Evolutionary conservation across 2,797 vertebrate genomes (phyloP), one percentile per base, ranked within the genome.

Genomic region (Rhyacichthys aspro): DNA sequence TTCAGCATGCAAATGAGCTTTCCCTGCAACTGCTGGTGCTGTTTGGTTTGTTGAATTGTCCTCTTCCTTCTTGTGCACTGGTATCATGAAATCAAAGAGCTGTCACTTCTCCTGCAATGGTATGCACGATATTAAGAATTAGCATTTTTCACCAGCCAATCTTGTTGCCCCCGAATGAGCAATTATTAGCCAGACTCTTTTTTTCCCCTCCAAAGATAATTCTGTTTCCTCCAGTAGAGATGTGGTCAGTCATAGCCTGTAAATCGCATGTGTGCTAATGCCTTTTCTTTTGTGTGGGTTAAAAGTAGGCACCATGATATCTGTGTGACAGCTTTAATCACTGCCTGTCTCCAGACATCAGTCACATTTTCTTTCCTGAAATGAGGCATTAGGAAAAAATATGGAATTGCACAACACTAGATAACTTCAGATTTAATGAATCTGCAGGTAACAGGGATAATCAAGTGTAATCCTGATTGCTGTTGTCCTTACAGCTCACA

Each of bases 1-100:
- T 89, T 86, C 84, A 84, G 84, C 82, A 88, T 89, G 87, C 83
- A 90, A 92, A 92, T 91, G 16, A 88, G 83, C 59, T 82, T 89
- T 89, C 66, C 82, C 72, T 79, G 70, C 64, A 67, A 75, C 74
- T 74, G 78, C 77, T 76, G 67, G 67, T 76, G 70, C 78, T 77
- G 70, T 76, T 78, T 56, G 39, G 76, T 78, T 86, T 81, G 49
- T 63, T 76, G 69, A 83, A 78, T 75, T 54, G 38, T 67, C 61
- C 72, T 68, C 78, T 80, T 69, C 50, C 41, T 44, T 58, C 47
- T 38, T 38, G 4, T 38, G 4, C 56, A n/a, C 76, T 78, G 84
- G 85, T 90, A 89, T 91, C 76, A 67, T 78, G 79, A 84, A 88
- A 90, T 88, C 85, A 89, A 89, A 90, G 85, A 85, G 79, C 86